Evolutionary conservation across 2,888 invertebrate species (phyloP).

Genomic region (Tuta absoluta): DNA sequence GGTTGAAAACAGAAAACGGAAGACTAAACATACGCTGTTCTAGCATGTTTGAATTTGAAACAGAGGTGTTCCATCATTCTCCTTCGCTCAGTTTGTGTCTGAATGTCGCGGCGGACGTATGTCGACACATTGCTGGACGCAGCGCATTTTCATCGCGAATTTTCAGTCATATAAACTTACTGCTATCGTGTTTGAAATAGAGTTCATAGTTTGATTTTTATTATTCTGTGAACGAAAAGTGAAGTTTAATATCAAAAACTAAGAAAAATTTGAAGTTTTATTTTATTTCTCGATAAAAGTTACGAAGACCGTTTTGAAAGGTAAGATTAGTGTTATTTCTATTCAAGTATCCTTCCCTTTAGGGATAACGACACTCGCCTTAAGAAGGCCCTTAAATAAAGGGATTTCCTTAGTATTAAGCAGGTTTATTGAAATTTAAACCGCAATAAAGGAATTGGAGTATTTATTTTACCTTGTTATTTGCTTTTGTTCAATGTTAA

Average conservation of each 20-base stretch:
- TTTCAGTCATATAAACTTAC: conserved; percentile 24
- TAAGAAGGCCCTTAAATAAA: conserved; percentile 42
- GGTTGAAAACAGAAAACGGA: conserved; percentile 28
- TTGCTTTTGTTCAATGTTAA: not conserved
- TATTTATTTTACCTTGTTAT: not conserved
- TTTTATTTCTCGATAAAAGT: not conserved
- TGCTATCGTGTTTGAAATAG: not conserved
- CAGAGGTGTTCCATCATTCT: conserved; percentile 63
- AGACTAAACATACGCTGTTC: conserved; percentile 46
- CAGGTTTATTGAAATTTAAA: conserved; percentile 42
- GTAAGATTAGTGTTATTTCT: conserved; percentile 33
- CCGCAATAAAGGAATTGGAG: not conserved
- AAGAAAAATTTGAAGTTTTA: not conserved
- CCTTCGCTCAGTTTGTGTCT: conserved; percentile 53
- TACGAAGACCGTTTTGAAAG: conserved; percentile 28
- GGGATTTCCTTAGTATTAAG: conserved; percentile 47
- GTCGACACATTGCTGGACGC: conserved; percentile 32
- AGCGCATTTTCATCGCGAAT: conserved; percentile 38
- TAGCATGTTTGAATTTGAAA: conserved; percentile 41
- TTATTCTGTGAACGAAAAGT: conserved; percentile 14
- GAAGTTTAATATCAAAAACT: conserved; percentile 7
- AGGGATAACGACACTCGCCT: conserved; percentile 36
- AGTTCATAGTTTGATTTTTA: not conserved
- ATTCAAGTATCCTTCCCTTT: conserved; percentile 24
- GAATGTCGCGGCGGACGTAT: conserved; percentile 42